phyloP scores from a whole-genome alignment of 2,888 invertebrate genomes.

The Hipparchia sbordonii region DNA sequence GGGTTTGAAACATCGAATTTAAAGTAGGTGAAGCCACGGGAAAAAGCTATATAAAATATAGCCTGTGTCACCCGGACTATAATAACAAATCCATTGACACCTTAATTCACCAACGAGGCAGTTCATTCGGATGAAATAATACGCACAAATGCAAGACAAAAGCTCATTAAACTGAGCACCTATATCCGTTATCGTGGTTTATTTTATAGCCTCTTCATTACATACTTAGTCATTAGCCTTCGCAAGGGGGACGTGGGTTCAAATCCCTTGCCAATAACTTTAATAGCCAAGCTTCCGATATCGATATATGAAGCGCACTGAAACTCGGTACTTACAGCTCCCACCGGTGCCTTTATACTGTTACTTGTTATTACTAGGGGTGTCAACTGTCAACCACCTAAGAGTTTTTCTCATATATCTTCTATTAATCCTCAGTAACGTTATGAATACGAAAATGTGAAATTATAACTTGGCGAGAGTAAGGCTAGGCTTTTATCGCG shows the following conservation, averaged over 20 bases:
- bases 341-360: slow-evolving; percentile 43
- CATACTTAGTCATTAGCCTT: slow-evolving; percentile 26
- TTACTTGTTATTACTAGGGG: slow-evolving; percentile 39
- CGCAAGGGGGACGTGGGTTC: slow-evolving; percentile 17
- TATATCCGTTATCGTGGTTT: slow-evolving; percentile 13
- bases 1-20: too few species aligned
- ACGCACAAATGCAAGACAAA: not conserved
- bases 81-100: too few species aligned
- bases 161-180: slow-evolving; percentile 1
- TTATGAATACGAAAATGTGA: too few species aligned
- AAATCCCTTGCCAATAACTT: slow-evolving; percentile 34
- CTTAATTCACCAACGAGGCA: not conserved
- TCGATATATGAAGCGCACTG: slow-evolving; percentile 35
- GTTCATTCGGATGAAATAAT: not conserved
- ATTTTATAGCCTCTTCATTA: slow-evolving; percentile 25
- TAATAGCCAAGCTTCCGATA: slow-evolving; percentile 42
- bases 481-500: too few species aligned
- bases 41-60: too few species aligned
- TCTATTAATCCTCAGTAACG: not conserved
- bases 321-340: slow-evolving; percentile 38
- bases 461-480: too few species aligned
- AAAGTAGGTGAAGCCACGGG: too few species aligned
- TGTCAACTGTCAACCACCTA: not conserved
- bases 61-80: too few species aligned
- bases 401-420: not conserved